Base-by-base conservation (phyloP, 2,888 invertebrate species). In the Molanna angustata region DNA sequence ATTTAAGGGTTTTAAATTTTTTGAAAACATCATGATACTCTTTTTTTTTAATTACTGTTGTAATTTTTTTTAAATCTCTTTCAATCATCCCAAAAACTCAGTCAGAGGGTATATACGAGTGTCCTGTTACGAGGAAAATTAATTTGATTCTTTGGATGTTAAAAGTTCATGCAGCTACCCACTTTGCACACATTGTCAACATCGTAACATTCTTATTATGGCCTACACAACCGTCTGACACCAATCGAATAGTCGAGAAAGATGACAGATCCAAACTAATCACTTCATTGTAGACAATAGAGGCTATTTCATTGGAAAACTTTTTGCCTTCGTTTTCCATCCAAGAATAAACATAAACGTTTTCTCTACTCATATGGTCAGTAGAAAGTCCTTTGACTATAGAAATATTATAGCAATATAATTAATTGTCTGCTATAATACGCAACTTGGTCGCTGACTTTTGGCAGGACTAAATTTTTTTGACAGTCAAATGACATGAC, bases 341-440 rank as follows among this genome's bases (percentile, higher is more conserved):
- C 35, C 35, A 35, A n/a, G 35, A 9, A 13, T 11, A 35, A 35
- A 35, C 14, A n/a, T 11, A 35, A 35, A 35, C 35, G 13, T 35
- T 35, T 35, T 35, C 7, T 13, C 13, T 35, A n/a, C 7, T 35
- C 35, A 35, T 35, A 35, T 35, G 35, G 35, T 35, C 35, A 9
- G 35, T 35, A 35, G 6, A 35, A 4, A 35, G 35, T 4, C 35
- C 35, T 35, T 35, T 35, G 35, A 35, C 35, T 9, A 35, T 35
- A 35, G 35, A 35, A 35, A 35, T 11, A 35, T 35, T 27, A 11
- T 27, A 27, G 6, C 4, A 27, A 7, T 27, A 27, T 27, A 27
- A 11, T n/a, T n/a, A n/a, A 37, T 20, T 41, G 41, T 9, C 41
- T 19, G 13, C 41, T 41, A 21, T 41, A 41, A 17, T 41, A 41